phyloP scores from a whole-genome alignment of 2,113 vertebrate genomes.

The Arvicanthis niloticus region DNA sequence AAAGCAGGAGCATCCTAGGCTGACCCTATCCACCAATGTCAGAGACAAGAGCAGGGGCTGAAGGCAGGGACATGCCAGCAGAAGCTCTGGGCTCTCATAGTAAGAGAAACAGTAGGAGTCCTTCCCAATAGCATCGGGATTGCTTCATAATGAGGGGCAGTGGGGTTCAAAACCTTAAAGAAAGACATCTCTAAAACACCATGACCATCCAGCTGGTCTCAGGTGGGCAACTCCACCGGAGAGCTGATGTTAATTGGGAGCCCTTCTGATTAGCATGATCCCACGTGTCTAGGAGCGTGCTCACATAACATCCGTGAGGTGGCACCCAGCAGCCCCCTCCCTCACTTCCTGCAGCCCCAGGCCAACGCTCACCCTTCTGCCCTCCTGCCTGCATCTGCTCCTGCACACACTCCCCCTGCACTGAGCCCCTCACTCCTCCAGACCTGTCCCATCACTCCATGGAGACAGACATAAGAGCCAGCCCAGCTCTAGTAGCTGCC shows the following conservation, averaged over 20 bases:
- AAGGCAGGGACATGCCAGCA: neutral
- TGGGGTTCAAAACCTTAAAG: neutral
- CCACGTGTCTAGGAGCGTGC: fast-evolving
- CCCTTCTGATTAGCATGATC: neutral
- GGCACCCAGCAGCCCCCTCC: neutral
- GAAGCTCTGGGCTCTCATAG: neutral
- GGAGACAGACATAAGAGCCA: neutral
- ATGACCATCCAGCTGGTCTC: neutral
- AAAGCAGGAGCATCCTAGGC: neutral
- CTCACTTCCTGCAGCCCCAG: neutral
- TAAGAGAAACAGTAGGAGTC: neutral
- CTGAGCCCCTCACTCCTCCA: fast-evolving
- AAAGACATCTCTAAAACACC: neutral
- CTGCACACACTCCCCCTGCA: neutral
- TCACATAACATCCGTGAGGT: neutral
- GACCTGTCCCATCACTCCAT: fast-evolving
- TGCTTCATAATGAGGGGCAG: neutral
- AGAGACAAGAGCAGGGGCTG: neutral
- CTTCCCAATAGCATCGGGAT: neutral
- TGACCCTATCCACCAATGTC: neutral
- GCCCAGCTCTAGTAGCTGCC: neutral
- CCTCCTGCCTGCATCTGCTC: neutral
- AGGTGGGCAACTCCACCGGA: neutral
- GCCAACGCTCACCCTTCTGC: neutral
- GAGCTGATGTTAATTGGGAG: neutral